Base-by-base conservation (phyloP, 2,113 vertebrate species). In the Canis aureus region DNA sequence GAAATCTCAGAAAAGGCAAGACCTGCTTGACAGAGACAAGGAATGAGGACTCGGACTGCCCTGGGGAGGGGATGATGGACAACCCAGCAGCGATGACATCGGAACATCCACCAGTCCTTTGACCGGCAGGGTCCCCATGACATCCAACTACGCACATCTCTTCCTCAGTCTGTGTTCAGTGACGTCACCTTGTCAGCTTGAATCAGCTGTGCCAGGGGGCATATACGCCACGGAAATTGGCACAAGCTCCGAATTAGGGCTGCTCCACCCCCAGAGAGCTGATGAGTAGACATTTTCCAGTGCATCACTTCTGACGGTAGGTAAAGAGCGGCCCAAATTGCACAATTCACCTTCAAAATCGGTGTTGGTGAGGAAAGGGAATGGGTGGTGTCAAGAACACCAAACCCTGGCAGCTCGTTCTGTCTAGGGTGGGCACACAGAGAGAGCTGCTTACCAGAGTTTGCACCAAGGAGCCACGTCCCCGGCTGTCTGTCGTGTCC, bases 401-500 rank as follows among this genome's bases (percentile, higher is more conserved):
- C 1, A 20, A 38, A 11, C 10, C 7, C 32, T 3, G 11, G 22
- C 5, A 38, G 16, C 7, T 23, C 12, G 74, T 59, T n/a, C 55
- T 32, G 8, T 20, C 6, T n/a, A 0, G 0, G 27, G 15, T 94
- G 97, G 96, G 96, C 90, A 96, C 97, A 89, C 93, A 95, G 95
- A 51, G 78, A 89, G 93, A 83, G 96, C 87, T 93, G 90, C 93
- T 92, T 66, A 66, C 94, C 69, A 43, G 89, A 83, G 73, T 94
- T 89, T 96, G 97, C 89, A 97, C 96, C 92, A 94, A 91, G 35
- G 87, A 90, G 97, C 96, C 76, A 57, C 60, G 92, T 96, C 93
- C 87, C 95, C 93, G 94, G 97, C 96, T 89, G 95, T 97, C 96
- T 90, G 97, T 95, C 80, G 93, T 97, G 94, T 94, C 97, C 97